A percentile compares a stretch with the other conserved stretches of the same genome.
Conservation (phyloP, 1,140 invertebrate genomes). For the Zaprionus vittiger region DNA sequence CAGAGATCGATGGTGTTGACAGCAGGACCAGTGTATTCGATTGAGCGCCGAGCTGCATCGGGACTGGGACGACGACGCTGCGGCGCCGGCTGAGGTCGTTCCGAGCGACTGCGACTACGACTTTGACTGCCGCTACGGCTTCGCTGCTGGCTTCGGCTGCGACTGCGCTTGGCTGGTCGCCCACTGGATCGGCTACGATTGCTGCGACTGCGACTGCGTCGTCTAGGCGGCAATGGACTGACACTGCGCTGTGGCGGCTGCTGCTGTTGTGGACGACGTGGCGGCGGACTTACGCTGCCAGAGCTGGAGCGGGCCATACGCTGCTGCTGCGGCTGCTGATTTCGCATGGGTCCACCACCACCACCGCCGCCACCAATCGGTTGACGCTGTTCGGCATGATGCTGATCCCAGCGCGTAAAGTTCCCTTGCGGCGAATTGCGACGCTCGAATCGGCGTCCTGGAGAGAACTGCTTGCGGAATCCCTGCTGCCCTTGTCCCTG, state of each 20-base stretch:
- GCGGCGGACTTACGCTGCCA: slow-evolving; percentile 47
- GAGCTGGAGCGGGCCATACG: slow-evolving; percentile 47
- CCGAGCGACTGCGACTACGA: slow-evolving; percentile 66
- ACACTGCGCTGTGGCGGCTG: slow-evolving; percentile 38
- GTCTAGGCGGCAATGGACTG: slow-evolving; percentile 13
- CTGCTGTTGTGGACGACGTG: slow-evolving; percentile 45
- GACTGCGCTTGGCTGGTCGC: slow-evolving; percentile 27
- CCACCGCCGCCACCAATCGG: slow-evolving; percentile 11
- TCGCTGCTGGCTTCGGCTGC: slow-evolving; percentile 46
- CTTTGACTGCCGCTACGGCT: slow-evolving; percentile 54
- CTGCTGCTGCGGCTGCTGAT: slow-evolving; percentile 43
- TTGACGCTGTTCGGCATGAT: slow-evolving; percentile 34
- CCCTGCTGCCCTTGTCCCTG: slow-evolving; percentile 50
- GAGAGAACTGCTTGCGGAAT: slow-evolving; percentile 77
- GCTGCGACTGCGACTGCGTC: slow-evolving; percentile 60
- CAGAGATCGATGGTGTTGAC: slow-evolving; percentile 80
- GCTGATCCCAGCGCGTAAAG: slow-evolving; percentile 49
- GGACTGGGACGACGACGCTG: slow-evolving; percentile 54
- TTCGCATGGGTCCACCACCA: background rate
- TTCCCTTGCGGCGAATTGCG: slow-evolving; percentile 42
- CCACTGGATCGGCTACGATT: slow-evolving; percentile 41
- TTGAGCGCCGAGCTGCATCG: slow-evolving; percentile 65
- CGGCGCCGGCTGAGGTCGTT: slow-evolving; percentile 43
- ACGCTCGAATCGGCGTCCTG: slow-evolving; percentile 65
- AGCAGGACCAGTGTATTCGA: slow-evolving; percentile 69